Evolutionary conservation across 1,140 invertebrate genomes (phyloP).

Genomic region (Myzus persicae): DNA sequence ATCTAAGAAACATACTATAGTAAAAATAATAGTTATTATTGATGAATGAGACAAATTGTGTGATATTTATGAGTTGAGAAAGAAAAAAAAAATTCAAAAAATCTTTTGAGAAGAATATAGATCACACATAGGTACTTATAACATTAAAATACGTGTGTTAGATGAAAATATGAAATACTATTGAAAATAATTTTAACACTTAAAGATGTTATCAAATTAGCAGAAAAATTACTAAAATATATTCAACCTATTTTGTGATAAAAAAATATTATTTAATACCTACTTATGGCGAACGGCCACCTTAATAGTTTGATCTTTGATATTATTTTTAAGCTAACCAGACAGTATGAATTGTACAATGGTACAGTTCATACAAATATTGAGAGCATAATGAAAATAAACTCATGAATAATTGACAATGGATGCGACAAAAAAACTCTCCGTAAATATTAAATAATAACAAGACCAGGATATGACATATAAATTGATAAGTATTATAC

Average conservation of each 20-base stretch:
- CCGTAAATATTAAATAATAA: slow-evolving; percentile 2
- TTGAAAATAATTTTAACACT: not conserved
- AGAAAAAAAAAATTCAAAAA: not conserved
- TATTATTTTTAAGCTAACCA: not conserved
- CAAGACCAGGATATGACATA: not conserved
- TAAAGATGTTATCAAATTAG: not conserved
- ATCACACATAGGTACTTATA: not conserved
- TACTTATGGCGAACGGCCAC: too few species aligned
- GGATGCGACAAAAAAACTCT: not conserved
- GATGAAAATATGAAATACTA: not conserved
- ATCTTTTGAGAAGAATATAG: not conserved
- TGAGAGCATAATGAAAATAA: not conserved
- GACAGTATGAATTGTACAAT: not conserved
- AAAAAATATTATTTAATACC: not conserved
- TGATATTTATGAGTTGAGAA: not conserved
- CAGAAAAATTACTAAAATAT: not conserved
- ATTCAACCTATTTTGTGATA: not conserved
- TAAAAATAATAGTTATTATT: not conserved
- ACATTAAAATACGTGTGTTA: not conserved
- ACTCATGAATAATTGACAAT: slow-evolving; percentile 16
- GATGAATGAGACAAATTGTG: not conserved
- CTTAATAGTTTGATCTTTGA: not conserved
- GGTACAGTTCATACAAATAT: not conserved
- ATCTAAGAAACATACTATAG: not conserved
- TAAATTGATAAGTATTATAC: not conserved